Base-by-base conservation (phyloP, 2,797 vertebrate genomes). In the Lacerta bilineata region DNA sequence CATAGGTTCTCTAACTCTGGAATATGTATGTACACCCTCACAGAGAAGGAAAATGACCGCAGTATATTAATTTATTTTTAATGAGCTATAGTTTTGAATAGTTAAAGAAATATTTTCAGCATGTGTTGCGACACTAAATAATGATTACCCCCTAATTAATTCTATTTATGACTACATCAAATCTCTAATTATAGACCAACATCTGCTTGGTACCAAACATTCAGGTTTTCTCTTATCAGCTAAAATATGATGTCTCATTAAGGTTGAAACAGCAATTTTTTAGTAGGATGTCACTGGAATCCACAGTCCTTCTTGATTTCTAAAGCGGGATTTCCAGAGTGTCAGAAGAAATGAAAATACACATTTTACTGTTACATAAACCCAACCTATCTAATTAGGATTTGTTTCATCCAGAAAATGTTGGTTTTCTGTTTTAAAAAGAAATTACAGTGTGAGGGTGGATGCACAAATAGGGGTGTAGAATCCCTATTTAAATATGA, bases 201-300 rank as follows among this genome's bases (percentile, higher is more conserved):
- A 94, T 93, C 88, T 91, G 92, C 87, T 96, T 93, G 95, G 95
- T 95, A 95, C 92, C 96, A 68, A 95, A 93, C 96, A 95, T 95
- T 96, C 94, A 96, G 93, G 91, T 92, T 90, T 93, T 94, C 92
- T 94, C 41, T 95, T 95, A 95, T 90, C 84, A 94, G 75, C 90
- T 94, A 94, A 96, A 94, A 90, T 91, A 87, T 94, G 95, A 90
- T 91, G 95, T 96, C 96, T 97, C 92, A 90, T 39, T 94, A 55
- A 15, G 50, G 96, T 88, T 94, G 93, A 95, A 90, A 85, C 85
- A 93, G 91, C 92, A 94, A 89, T 94, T 95, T 95, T 91, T 77
- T 79, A 91, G 92, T 55, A 93, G n/a, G 87, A 91, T 92, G 88
- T 93, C 87, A 55, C 50, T 55, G 50, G 13, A 55, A 55, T 55